Conservation (phyloP, 1,140 invertebrate genomes). For the Drosophila orena region DNA sequence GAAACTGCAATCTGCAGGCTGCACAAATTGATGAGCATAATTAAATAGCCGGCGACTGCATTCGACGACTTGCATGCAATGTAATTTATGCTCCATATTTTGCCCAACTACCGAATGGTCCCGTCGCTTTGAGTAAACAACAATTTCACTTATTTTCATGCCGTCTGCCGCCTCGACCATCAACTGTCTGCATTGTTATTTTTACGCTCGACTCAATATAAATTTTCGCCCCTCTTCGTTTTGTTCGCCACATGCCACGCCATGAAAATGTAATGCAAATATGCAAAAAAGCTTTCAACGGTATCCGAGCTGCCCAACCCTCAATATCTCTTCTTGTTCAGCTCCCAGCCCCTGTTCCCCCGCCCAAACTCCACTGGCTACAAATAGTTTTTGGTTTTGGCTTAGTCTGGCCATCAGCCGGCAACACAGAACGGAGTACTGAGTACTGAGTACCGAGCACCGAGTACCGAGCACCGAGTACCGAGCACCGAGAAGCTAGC, state of each 20-base stretch:
- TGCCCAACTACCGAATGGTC: slow-evolving; percentile 22
- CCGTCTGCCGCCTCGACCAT: slow-evolving; percentile 66
- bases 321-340: slow-evolving; percentile 2
- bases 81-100: slow-evolving; percentile 81
- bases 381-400: slow-evolving; percentile 68
- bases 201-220: slow-evolving; percentile 82
- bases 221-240: slow-evolving; percentile 63
- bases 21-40: slow-evolving; percentile 76
- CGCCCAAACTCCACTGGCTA: slow-evolving; percentile 29
- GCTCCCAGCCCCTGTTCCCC: background rate
- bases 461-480: slow-evolving; percentile 3
- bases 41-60: slow-evolving; percentile 68
- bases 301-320: slow-evolving; percentile 15
- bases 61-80: slow-evolving; percentile 55
- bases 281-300: slow-evolving; percentile 77
- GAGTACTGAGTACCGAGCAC: background rate
- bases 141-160: slow-evolving; percentile 83
- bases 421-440: slow-evolving; percentile 1
- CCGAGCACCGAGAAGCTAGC: slow-evolving; percentile 30
- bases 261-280: slow-evolving; percentile 80
- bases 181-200: slow-evolving; percentile 78
- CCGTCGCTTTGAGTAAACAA: slow-evolving; percentile 74
- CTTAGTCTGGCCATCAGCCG: slow-evolving; percentile 29
- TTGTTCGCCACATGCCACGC: slow-evolving; percentile 67
- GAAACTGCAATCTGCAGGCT: slow-evolving; percentile 40